phyloP scores from a whole-genome alignment of 2,797 vertebrate species.

The Leptoclinus maculatus region DNA sequence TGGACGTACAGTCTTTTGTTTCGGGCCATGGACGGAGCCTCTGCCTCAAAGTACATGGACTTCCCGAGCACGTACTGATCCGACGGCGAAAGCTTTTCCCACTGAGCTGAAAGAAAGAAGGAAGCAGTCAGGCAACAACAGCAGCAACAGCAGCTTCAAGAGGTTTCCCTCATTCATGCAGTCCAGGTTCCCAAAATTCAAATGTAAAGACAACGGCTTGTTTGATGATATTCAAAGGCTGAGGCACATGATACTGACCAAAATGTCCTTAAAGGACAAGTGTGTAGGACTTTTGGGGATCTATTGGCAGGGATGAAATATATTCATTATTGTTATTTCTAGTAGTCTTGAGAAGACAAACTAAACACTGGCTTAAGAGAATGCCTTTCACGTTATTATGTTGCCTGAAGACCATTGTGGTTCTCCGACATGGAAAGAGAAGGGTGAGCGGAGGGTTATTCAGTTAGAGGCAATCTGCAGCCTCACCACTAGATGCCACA shows the following conservation, averaged over 20 bases:
- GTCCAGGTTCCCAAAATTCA: background rate
- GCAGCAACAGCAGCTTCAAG: background rate
- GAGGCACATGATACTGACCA: background rate
- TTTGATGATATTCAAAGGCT: background rate
- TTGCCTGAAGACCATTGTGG: background rate
- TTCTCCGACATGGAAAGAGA: background rate
- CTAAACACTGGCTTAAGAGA: background rate
- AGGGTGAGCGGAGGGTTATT: no score
- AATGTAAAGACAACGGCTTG: background rate
- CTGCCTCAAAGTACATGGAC: constrained; percentile 80
- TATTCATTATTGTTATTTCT: background rate
- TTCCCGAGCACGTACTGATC: constrained; percentile 68
- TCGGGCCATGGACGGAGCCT: constrained; percentile 37
- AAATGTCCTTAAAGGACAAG: background rate
- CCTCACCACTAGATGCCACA: no score
- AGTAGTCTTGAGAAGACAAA: background rate
- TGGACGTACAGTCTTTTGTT: constrained; percentile 74
- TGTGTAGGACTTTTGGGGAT: background rate
- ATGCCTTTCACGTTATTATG: background rate
- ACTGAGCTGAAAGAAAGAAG: constrained; percentile 67
- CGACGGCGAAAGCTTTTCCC: constrained; percentile 67
- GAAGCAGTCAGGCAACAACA: background rate
- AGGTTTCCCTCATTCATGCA: background rate
- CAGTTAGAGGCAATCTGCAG: no score
- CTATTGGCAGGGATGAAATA: background rate